These are phyloP conservation scores for Hirundichthys speculiger DNA, from an alignment of 2,113 vertebrate species.

Conservation along the genomic window DNA sequence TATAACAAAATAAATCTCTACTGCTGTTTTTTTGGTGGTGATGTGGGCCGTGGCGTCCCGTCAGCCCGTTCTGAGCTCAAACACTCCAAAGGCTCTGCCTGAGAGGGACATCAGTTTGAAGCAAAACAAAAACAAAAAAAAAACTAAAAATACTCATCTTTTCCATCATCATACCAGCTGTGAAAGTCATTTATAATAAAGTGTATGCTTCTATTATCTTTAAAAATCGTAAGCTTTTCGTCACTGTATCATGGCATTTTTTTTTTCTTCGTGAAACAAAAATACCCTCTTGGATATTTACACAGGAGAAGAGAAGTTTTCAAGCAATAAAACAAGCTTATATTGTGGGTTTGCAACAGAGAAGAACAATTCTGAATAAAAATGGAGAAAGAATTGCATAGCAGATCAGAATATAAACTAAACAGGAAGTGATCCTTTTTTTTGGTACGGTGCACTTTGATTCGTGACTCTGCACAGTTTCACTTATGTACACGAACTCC, in stretches of 20 bases:
- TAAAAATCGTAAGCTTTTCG: conserved; percentile 85
- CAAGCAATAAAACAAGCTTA: conserved; percentile 88
- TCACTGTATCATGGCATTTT: conserved; percentile 81
- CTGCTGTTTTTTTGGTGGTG: conserved; percentile 44
- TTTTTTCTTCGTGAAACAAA: too few relatives aligned
- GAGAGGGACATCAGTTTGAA: conserved; percentile 86
- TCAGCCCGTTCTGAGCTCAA: conserved; percentile 76
- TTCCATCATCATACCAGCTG: conserved; percentile 84
- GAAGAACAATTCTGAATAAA: conserved; percentile 85
- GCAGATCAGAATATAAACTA: conserved; percentile 89
- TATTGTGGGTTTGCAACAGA: conserved; percentile 83
- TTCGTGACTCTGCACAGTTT: conserved; percentile 80
- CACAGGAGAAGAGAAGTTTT: conserved; percentile 81
- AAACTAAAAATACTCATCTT: conserved; percentile 72
- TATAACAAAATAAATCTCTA: conserved; percentile 81
- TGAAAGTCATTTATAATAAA: conserved; percentile 89
- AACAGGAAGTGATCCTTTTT: conserved; percentile 83
- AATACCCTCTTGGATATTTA: conserved; percentile 79
- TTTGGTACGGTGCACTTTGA: conserved; percentile 89
- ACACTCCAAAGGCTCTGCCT: conserved; percentile 92
- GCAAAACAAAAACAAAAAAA: conserved; percentile 68
- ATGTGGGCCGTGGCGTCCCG: conserved; percentile 40
- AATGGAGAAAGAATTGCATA: conserved; percentile 91
- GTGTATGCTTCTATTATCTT: conserved; percentile 77
- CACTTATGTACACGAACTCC: conserved; percentile 80